Percentiles rank a stretch among this genome's conserved stretches.
Evolutionary conservation across 2,888 invertebrate species (phyloP).

Genomic region (Dolichopus griseipennis): DNA sequence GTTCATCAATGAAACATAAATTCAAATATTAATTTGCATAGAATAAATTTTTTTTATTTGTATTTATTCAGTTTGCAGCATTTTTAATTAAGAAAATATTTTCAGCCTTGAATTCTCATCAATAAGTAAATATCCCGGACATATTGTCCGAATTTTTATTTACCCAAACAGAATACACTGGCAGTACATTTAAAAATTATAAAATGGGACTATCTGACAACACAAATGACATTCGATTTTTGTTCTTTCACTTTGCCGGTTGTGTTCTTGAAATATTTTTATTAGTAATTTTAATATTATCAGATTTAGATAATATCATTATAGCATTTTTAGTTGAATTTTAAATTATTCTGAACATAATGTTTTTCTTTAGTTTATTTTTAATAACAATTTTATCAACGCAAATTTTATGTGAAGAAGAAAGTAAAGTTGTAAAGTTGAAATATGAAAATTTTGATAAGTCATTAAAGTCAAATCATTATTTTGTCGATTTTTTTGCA

Average conservation of each 20-base stretch:
- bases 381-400: background rate
- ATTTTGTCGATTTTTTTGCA: conserved; percentile 71
- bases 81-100: background rate
- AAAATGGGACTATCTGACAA: background rate
- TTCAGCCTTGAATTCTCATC: background rate
- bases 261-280: background rate
- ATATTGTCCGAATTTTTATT: background rate
- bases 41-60: too few species aligned
- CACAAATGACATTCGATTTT: background rate
- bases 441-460: conserved; percentile 52
- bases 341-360: background rate
- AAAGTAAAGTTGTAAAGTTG: conserved; percentile 39
- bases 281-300: background rate
- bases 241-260: background rate
- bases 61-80: too few species aligned
- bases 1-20: too few species aligned
- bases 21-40: too few species aligned
- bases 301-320: too few species aligned
- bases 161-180: too few species aligned
- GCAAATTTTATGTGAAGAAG: background rate
- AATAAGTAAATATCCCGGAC: background rate
- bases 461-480: conserved; percentile 56
- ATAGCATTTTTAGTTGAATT: too few species aligned
- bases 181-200: background rate
- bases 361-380: background rate